Evolutionary conservation across 2,888 invertebrate species (phyloP), one percentile per base, ranked within the genome.

Genomic region (Agonopterix alstromeriana): DNA sequence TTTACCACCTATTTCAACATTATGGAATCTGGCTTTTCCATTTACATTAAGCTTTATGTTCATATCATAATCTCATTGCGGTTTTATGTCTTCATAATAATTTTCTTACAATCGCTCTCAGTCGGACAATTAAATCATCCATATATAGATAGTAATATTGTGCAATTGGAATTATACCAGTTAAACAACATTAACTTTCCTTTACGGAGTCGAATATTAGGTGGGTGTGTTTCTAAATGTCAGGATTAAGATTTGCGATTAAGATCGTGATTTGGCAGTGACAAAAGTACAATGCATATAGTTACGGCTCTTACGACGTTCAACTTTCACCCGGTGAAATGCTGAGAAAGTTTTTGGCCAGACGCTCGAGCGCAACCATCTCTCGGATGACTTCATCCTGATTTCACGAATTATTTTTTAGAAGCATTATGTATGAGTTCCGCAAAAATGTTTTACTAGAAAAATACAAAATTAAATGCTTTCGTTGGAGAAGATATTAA

Each of bases 321-420:
- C 45, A 67, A 85, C 87, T 86, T 87, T 87, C 87, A 79, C 86
- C 70, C 52, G 67, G 73, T 66, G 82, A 81, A 83, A 82, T 84
- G 77, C 52, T 56, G 78, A 66, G 84, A 85, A 84, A 84, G 83
- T 79, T 63, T 53, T 50, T 59, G 51, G 48, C 48, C 57, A 53
- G 55, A 57, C 48, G 49, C 35, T 8, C 42, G 36, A 11, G 12
- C 54, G 51, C 48, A 49, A 50, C 48, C 48, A 55, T 53, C 27
- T 5, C 51, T 59, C 52, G 52, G 69, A 65, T 77, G 77, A 79
- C 67, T 77, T 73, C 76, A 73, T 76, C 67, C 77, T 62, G 67
- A 64, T 70, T 70, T 70, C 70, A 61, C 65, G 58, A 56, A 51
- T 46, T 43, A 52, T 48, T 52, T 54, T 45, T 12, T 10, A 9